Base-by-base conservation (phyloP, 2,113 vertebrate genomes). In the Prionailurus bengalensis region DNA sequence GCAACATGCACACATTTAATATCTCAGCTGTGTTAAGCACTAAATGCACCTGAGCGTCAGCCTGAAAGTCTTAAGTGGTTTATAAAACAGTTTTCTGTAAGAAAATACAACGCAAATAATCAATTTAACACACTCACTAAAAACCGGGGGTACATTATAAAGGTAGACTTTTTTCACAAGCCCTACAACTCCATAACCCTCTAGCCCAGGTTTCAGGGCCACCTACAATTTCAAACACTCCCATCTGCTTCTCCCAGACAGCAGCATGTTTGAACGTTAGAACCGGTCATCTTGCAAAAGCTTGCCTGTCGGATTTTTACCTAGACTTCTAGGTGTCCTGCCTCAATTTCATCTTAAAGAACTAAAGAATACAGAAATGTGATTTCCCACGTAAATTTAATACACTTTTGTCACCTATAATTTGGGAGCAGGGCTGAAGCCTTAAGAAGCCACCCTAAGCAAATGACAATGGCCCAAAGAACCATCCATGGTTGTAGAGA, bases 1-100 rank as follows among this genome's bases (percentile, higher is more conserved):
- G 2, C 7, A 27, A 5, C 8, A 1, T 29, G 33, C 27, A 39
- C 73, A 53, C 53, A 55, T 13, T 65, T 63, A 6, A 10, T 1
- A 3, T 1, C 9, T 6, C n/a, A 9, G 15, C 14, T 6, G 25
- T 3, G 3, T 15, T 0, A n/a, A 25, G 27, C 3, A 9, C 61
- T 53, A 79, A 39, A 51, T 0, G 8, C 8, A 23, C 16, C 42
- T 2, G 39, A 31, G 21, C 1, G 3, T 12, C 91, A 8, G 68
- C 70, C 78, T 17, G 84, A 68, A 61, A 36, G 39, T 23, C 48
- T 48, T 48, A 29, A 58, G 23, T 13, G 23, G 27, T 33, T 42
- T n/a, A 11, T 4, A n/a, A 15, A 45, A 10, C 27, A 27, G 23
- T n/a, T 33, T 63, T 29, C 87, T 66, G 10, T 11, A 61, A 33